A percentile compares a stretch with the other conserved stretches of the same genome.
These are phyloP conservation scores for Adelges cooleyi DNA, from an alignment of 1,140 invertebrate genomes.

Conservation along the genomic window DNA sequence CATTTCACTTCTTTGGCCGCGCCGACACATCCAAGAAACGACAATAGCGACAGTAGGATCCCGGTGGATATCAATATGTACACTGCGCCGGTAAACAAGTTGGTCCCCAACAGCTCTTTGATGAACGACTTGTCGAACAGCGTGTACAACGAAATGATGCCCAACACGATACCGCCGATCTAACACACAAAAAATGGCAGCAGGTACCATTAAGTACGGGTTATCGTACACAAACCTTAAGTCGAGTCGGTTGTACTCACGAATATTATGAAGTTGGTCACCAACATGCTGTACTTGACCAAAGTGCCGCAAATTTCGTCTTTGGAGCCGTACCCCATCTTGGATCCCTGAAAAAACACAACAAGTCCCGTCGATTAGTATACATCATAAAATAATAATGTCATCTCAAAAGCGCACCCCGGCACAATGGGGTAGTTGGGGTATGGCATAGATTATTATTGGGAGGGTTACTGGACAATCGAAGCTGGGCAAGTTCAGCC, in stretches of 20 bases:
- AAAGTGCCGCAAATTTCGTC: conserved; percentile 68
- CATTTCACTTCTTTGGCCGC: conserved; percentile 80
- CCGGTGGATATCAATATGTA: conserved; percentile 71
- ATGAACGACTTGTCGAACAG: conserved; percentile 69
- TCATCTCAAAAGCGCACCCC: too few species aligned
- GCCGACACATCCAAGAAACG: conserved; percentile 75
- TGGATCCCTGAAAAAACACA: not conserved
- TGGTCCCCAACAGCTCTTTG: conserved; percentile 66
- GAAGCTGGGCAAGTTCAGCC: too few species aligned
- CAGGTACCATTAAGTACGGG: not conserved
- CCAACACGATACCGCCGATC: conserved; percentile 64
- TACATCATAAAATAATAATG: too few species aligned
- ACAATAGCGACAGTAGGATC: conserved; percentile 59
- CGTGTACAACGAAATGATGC: conserved; percentile 67
- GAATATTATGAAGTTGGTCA: conserved; percentile 73
- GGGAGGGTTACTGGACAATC: too few species aligned
- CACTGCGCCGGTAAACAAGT: conserved; percentile 68
- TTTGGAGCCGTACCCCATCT: conserved; percentile 56
- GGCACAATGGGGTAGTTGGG: too few species aligned
- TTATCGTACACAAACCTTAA: not conserved
- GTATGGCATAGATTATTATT: too few species aligned
- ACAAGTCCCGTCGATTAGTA: too few species aligned
- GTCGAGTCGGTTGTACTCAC: conserved; percentile 48
- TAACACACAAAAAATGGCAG: conserved; percentile 36
- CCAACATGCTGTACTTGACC: conserved; percentile 73